Evolutionary conservation across 2,888 invertebrate genomes (phyloP), one percentile per base, ranked within the genome.

Genomic region (Cataglyphis albicans): DNA sequence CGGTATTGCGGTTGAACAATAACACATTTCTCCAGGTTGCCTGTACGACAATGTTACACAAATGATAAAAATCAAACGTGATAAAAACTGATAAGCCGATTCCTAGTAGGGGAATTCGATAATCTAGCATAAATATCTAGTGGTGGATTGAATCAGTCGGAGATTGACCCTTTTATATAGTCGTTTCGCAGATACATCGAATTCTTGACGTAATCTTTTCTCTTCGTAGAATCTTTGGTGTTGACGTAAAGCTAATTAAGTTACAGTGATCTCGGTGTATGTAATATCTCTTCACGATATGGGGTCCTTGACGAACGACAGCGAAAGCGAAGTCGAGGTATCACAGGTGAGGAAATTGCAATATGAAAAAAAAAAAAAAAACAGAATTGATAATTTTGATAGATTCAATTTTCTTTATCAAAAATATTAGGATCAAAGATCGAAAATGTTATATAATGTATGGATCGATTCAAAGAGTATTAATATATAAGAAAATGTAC

Each of bases 81-180:
- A 78, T 68, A 78, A 78, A 15, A 41, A 41, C 32, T 25, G 76
- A 78, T 78, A 78, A 78, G 57, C 12, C 35, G 29, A 15, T n/a
- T 12, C 15, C 15, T 57, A 18, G 55, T 64, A 75, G 65, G 52
- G 52, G 38, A 55, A 10, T 65, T 76, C 38, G 41, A 67, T 41
- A 78, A 52, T 74, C 48, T 29, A 29, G 32, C 6, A 29, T 15
- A 18, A 12, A 61, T 38, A 75, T 55, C 18, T 12, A 18, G 21
- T 21, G 29, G 29, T 48, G 25, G 15, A 10, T 21, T 55, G 48
- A 29, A 57, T 67, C 55, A n/a, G n/a, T 6, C 52, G 12, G n/a
- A 55, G 12, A 48, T 65, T 41, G n/a, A 12, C 44, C 64, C 21
- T 57, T 35, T 44, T 4, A 6, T 4, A 6, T 18, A 78, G 76